Evolutionary conservation across 1,140 invertebrate genomes (phyloP).

Genomic region (Drosophila sucinea): DNA sequence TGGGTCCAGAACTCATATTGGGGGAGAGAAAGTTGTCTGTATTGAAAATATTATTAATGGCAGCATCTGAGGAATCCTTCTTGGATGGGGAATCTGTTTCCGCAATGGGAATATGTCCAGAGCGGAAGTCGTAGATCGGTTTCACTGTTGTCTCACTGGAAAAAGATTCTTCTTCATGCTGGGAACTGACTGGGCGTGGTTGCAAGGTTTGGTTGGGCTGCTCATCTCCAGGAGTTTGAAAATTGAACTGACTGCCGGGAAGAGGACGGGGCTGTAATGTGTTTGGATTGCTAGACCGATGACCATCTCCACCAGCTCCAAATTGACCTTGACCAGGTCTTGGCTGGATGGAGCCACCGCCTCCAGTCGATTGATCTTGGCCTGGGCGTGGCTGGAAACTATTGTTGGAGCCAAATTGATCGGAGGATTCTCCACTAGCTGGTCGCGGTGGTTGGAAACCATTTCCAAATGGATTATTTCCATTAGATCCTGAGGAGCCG

Average conservation of each 20-base stretch:
- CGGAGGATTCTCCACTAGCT: background rate
- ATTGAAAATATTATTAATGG: slow-evolving; percentile 48
- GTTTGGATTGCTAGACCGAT: background rate
- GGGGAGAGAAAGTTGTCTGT: slow-evolving; percentile 43
- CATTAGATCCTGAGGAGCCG: no score
- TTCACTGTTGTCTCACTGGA: background rate
- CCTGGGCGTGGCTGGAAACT: no score
- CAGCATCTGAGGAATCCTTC: slow-evolving; percentile 14
- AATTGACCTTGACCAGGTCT: no score
- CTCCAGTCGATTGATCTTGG: no score
- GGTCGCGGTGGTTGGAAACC: slow-evolving; percentile 9
- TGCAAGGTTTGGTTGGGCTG: slow-evolving; percentile 25
- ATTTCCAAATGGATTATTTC: background rate
- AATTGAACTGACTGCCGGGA: slow-evolving; percentile 3
- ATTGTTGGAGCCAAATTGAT: no score
- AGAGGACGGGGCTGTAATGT: slow-evolving; percentile 48
- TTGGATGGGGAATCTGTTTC: no score
- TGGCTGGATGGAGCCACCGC: no score
- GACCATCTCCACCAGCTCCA: no score
- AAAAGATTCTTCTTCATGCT: background rate
- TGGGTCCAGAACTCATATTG: background rate
- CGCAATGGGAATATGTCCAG: background rate
- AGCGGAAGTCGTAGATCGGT: background rate
- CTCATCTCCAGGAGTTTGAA: slow-evolving; percentile 25
- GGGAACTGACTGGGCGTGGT: slow-evolving; percentile 27